A percentile compares a stretch with the other conserved stretches of the same genome.
Conservation (phyloP, 2,797 vertebrate genomes). For the Onychomys torridus region DNA sequence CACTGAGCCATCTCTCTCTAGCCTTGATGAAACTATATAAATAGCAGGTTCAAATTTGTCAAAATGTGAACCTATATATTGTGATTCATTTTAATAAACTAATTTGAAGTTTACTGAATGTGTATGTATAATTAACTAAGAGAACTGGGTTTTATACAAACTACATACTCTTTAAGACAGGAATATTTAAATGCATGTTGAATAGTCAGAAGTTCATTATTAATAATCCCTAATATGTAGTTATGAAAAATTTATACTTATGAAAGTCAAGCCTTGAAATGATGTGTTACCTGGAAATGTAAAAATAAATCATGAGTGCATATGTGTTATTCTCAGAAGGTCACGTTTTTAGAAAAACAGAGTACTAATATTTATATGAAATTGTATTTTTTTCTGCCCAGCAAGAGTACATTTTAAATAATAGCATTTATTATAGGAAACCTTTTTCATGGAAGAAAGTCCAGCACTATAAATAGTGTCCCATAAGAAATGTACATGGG, state of each 20-base stretch:
- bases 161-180: background rate
- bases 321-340: constrained; percentile 41
- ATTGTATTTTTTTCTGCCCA: background rate
- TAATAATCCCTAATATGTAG: constrained; percentile 32
- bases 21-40: background rate
- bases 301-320: constrained; percentile 49
- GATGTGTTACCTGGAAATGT: constrained; percentile 28
- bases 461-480: background rate
- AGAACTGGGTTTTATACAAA: background rate
- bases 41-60: background rate
- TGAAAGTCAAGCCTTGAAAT: constrained; percentile 55
- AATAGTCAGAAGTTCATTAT: background rate
- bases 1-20: background rate
- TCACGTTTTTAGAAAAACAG: constrained; percentile 47
- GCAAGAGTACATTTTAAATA: constrained; percentile 33
- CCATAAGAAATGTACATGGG: background rate
- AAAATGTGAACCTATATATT: background rate
- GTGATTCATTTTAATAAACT: background rate
- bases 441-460: constrained; percentile 4
- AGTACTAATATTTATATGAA: constrained; percentile 43
- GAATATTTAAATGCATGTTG: constrained; percentile 1
- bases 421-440: background rate
- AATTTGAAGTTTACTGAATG: background rate
- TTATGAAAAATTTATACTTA: constrained; percentile 59
- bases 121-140: constrained; percentile 58